phyloP scores from a whole-genome alignment of 2,797 vertebrate species.

The Silurus lanzhouensis region DNA sequence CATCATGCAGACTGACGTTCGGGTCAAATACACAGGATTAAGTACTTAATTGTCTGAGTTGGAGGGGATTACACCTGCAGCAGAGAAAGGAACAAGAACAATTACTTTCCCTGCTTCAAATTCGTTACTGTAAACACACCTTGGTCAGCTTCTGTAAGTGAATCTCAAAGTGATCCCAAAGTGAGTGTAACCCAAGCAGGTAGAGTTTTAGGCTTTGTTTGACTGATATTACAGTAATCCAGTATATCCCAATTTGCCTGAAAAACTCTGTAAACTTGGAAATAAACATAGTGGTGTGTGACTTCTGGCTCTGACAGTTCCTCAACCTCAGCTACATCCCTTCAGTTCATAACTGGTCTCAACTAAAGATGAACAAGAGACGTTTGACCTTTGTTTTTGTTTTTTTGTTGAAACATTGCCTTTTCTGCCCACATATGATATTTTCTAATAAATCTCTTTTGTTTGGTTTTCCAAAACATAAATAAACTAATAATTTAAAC shows the following conservation, averaged over 20 bases:
- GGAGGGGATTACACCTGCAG: constrained; percentile 58
- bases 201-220: background rate
- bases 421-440: background rate
- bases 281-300: background rate
- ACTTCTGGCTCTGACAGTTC: background rate
- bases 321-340: background rate
- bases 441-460: background rate
- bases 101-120: constrained; percentile 52
- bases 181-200: too few species aligned
- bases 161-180: constrained; percentile 21
- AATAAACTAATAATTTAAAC: background rate
- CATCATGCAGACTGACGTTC: constrained; percentile 47
- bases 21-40: constrained; percentile 63
- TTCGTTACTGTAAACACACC: constrained; percentile 48
- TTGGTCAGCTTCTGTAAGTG: constrained; percentile 1
- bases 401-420: background rate
- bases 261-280: background rate
- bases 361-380: background rate
- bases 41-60: constrained; percentile 61
- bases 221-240: background rate
- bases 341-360: background rate
- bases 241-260: background rate
- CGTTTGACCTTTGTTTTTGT: background rate
- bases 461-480: background rate
- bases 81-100: constrained; percentile 57